Conservation (phyloP, 1,140 invertebrate genomes). For the Zaprionus davidi region DNA sequence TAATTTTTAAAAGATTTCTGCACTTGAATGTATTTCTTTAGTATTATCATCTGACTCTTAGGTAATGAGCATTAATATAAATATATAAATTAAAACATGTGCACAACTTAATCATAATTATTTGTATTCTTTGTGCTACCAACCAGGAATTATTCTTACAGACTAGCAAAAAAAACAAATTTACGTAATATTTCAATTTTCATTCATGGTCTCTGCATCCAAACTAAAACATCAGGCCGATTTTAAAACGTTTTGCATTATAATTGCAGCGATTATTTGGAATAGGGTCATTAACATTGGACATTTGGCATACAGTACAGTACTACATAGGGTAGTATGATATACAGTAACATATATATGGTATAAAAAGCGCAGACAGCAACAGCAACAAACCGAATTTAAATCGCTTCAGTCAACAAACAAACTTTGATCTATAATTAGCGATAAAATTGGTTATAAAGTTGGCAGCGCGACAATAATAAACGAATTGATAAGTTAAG, state of each 20-base stretch:
- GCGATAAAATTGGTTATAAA: conserved; percentile 72
- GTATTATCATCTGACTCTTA: no score
- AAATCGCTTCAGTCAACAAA: conserved; percentile 34
- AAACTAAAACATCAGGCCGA: conserved; percentile 31
- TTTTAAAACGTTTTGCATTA: conserved; percentile 73
- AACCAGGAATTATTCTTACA: not conserved
- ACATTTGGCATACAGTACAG: conserved; percentile 45
- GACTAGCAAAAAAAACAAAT: not conserved
- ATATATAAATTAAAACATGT: not conserved
- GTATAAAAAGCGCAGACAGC: conserved; percentile 11
- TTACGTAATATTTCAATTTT: conserved; percentile 30
- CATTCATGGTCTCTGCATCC: conserved; percentile 20
- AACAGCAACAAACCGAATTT: conserved; percentile 25
- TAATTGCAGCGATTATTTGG: conserved; percentile 73
- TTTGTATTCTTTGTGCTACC: not conserved
- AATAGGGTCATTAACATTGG: conserved; percentile 78
- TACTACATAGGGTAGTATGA: not conserved
- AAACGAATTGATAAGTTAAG: conserved; percentile 41
- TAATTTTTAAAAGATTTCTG: no score
- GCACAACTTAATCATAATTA: not conserved
- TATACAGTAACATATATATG: conserved; percentile 1
- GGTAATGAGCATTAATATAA: not conserved
- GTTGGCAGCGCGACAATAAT: conserved; percentile 4
- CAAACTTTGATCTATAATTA: conserved; percentile 62
- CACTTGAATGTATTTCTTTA: no score